Percentiles rank a stretch among this genome's conserved stretches.
These are phyloP conservation scores for Crotalus tigris DNA, from an alignment of 2,113 vertebrate genomes.

Conservation along the genomic window DNA sequence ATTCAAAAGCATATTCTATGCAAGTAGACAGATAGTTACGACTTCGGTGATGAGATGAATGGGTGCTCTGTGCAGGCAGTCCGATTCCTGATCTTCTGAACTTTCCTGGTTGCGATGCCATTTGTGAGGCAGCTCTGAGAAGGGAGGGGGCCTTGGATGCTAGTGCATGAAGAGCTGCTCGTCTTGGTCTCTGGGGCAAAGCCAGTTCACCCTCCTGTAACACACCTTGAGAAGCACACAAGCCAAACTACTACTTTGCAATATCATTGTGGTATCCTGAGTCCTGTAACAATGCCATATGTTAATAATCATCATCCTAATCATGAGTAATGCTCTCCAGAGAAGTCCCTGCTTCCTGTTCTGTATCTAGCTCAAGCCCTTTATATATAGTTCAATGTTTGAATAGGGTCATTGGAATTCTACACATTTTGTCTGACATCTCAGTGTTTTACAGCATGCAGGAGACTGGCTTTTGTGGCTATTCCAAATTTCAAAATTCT, in stretches of 20 bases:
- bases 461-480: background rate
- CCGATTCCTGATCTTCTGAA: background rate
- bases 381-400: background rate
- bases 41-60: background rate
- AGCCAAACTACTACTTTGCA: background rate
- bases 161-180: background rate
- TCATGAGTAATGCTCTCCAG: background rate
- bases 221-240: background rate
- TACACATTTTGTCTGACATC: background rate
- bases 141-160: background rate
- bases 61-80: background rate
- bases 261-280: background rate
- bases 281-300: background rate
- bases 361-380: background rate
- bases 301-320: background rate
- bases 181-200: background rate
- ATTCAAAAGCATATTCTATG: background rate
- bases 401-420: background rate
- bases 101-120: background rate
- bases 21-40: background rate
- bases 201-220: background rate
- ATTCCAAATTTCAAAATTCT: background rate
- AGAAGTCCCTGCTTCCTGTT: background rate
- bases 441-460: background rate
- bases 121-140: background rate